Evolutionary conservation across 2,888 invertebrate species (phyloP), one percentile per base, ranked within the genome.

Genomic region (Hypena proboscidalis): DNA sequence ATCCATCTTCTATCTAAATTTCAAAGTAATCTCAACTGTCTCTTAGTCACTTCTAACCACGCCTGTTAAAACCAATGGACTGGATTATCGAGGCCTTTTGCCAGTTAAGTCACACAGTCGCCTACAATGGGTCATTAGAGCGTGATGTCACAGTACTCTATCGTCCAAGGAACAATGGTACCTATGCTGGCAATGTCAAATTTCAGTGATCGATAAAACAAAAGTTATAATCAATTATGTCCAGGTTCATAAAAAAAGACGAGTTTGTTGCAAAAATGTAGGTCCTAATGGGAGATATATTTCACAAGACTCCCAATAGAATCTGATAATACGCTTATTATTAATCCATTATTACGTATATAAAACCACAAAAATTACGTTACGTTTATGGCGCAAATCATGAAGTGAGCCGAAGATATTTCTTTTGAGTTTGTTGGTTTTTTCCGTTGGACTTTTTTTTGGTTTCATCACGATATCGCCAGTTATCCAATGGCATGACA

Each of bases 371-470:
- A 29, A 15, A 29, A 15, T 17, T 35, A 49, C 37, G 34, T 60
- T 74, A 77, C 77, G 66, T 76, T 79, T 82, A 10, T 56, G 52
- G 8, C 66, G 65, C 20, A 73, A 62, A 31, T 79, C 75, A 11
- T 77, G 68, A 19, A 74, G 76, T 0, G 83, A 83, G 49, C 84
- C 83, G 37, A 85, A 83, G 9, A 80, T 58, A 14, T 73, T 75
- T 25, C 73, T 74, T 26, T 74, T 74, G 0, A 83, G 41, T 43
- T 74, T 85, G 35, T 77, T 63, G 1, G 58, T 64, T 46, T 84
- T 85, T 30, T 81, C 80, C 1, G 77, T 73, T 0, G 83, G 80
- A 48, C 76, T 83, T 45, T 75, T 79, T 66, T 80, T 82, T 20
- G 65, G 17, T 32, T 37, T 56, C 41, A 40, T 50, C 9, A 34